Base-by-base conservation (phyloP, 1,140 invertebrate genomes). In the Antheraea mylitta region DNA sequence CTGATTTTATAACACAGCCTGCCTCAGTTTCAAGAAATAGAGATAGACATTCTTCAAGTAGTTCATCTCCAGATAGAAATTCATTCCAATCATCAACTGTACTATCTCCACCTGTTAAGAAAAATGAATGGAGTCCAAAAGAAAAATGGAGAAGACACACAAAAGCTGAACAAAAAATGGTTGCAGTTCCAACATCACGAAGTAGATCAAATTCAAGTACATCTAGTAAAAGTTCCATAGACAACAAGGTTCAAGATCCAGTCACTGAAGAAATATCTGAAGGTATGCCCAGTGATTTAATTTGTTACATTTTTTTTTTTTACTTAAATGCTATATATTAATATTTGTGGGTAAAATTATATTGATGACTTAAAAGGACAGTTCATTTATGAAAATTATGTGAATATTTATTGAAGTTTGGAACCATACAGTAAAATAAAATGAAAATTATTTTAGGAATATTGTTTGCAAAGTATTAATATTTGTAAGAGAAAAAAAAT, bases 201-300 rank as follows among this genome's bases (percentile, higher is more conserved):
- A 87, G 84, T 72, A 74, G 82, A 66, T 92, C 91, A 48, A 86
- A 89, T 45, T 92, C 92, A 69, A 92, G 91, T 79, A 79, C 81
- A 58, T 92, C 91, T n/a, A 93, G 92, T 67, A 84, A 82, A 73
- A 88, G 87, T 79, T 92, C 92, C 22, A 83, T 86, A 70, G 90
- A 91, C 65, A 89, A 91, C 65, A 77, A 73, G 74, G 66, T 73
- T 66, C 92, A 92, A 65, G 89, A 92, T 73, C 86, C 91, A 59
- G 90, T 85, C 58, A 92, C 90, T 66, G 91, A 93, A 86, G 92
- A 92, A 82, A 92, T 93, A 68, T 93, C 92, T 68, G 92, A 93
- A 75, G 92, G 92, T 92, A 85, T 30, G 22, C 22, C 22, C 18
- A 38, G 58, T 13, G 62, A n/a, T 4, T 30, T 30, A 30, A 30